Evolutionary conservation across 2,888 invertebrate genomes (phyloP).

Genomic region (Spodoptera picta): DNA sequence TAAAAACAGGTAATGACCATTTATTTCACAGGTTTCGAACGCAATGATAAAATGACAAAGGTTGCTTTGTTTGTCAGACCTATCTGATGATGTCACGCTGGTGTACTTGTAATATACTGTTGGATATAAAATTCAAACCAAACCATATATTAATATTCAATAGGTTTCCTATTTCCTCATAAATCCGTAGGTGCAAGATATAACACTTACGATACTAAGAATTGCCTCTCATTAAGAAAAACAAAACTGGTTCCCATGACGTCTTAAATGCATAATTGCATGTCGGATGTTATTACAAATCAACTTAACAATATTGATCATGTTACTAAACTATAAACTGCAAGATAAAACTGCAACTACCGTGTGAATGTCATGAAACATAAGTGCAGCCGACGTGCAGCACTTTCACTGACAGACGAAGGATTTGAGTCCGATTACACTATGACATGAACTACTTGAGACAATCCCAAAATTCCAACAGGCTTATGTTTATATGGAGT

Average conservation of each 20-base stretch:
- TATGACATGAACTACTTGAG: constrained; percentile 62
- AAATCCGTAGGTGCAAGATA: too few species aligned
- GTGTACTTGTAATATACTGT: constrained; percentile 38
- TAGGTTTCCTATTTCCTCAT: constrained; percentile 15
- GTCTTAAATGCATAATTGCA: background rate
- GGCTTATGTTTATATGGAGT: constrained; percentile 68
- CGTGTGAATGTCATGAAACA: constrained; percentile 1
- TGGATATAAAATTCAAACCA: constrained; percentile 31
- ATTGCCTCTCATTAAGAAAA: background rate
- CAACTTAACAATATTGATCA: background rate
- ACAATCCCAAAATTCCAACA: constrained; percentile 69
- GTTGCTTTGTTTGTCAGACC: constrained; percentile 60
- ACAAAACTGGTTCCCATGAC: background rate
- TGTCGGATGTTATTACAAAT: background rate
- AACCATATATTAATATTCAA: constrained; percentile 9
- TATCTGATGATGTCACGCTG: constrained; percentile 57
- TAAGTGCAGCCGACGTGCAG: constrained; percentile 13
- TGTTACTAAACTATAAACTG: too few species aligned
- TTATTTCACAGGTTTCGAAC: constrained; percentile 41
- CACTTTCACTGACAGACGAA: constrained; percentile 47
- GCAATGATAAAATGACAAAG: constrained; percentile 54
- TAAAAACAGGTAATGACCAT: constrained; percentile 13
- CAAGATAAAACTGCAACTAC: too few species aligned
- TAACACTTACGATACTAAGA: too few species aligned
- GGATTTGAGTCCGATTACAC: constrained; percentile 57